Evolutionary conservation across 30 jellyfish, hydroid and myxozoan genomes (phyloP).

Genomic region (Chrysaora quinquecirrha): DNA sequence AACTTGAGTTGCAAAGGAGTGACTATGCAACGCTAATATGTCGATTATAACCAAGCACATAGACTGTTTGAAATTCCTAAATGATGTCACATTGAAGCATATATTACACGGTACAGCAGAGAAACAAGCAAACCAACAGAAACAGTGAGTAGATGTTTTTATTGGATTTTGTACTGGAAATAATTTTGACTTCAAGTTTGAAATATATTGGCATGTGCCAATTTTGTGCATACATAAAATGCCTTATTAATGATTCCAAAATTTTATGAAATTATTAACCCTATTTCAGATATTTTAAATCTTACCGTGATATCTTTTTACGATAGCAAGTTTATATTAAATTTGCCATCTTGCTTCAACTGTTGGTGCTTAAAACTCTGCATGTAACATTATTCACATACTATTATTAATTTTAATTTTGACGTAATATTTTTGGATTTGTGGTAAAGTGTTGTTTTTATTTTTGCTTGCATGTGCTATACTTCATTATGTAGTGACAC

Average conservation of each 20-base stretch:
- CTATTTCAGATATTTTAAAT: background rate
- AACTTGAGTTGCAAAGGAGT: constrained; percentile 11
- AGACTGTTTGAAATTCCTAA: background rate
- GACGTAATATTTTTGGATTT: background rate
- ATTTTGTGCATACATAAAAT: background rate
- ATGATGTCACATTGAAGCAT: background rate
- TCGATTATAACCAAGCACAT: background rate
- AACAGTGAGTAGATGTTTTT: background rate
- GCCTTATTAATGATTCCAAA: background rate
- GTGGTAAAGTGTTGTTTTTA: no score
- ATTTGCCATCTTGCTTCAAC: no score
- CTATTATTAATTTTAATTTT: background rate
- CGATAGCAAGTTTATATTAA: no score
- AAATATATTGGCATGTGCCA: background rate
- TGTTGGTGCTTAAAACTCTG: no score
- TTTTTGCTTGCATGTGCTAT: no score
- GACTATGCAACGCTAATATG: constrained; percentile 4
- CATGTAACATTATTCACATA: background rate
- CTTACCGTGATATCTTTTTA: background rate
- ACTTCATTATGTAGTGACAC: no score
- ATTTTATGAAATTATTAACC: background rate
- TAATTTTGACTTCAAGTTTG: background rate
- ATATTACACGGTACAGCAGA: background rate
- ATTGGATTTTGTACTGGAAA: background rate
- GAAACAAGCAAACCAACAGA: constrained; percentile 36